Conservation (phyloP, 2,797 vertebrate species). For the Brachyalestes nurse region DNA sequence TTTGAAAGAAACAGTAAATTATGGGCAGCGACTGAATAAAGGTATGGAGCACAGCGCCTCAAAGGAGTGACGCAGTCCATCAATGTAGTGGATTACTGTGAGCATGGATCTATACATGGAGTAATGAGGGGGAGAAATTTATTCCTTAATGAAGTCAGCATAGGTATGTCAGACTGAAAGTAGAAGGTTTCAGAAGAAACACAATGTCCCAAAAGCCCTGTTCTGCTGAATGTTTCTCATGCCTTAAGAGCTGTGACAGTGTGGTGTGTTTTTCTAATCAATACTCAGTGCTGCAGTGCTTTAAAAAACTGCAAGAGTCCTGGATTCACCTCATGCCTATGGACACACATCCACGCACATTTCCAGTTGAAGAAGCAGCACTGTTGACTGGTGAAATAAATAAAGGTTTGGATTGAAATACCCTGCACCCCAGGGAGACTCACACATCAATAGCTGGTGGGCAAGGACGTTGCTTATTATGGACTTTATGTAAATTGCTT, state of each 20-base stretch:
- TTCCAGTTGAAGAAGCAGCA: neutral
- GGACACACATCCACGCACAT: neutral
- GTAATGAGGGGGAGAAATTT: neutral
- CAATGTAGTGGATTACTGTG: neutral
- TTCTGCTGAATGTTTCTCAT: constrained; percentile 9
- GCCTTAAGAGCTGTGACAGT: neutral
- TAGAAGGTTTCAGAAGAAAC: neutral
- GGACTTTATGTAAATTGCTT: neutral
- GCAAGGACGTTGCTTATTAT: neutral
- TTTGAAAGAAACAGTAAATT: neutral
- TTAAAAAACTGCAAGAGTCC: neutral
- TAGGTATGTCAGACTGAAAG: neutral
- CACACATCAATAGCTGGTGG: constrained; percentile 1
- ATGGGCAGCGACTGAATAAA: neutral
- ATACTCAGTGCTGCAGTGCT: constrained; percentile 6
- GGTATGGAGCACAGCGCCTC: neutral
- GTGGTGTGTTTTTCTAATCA: constrained; percentile 18
- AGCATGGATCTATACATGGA: neutral
- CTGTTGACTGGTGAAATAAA: constrained; percentile 8
- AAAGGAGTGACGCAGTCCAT: neutral
- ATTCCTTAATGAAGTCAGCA: neutral
- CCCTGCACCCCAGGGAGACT: constrained; percentile 7
- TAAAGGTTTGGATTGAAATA: constrained; percentile 6
- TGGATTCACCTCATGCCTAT: constrained; percentile 7
- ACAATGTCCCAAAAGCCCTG: neutral